Conservation (phyloP, 1,140 invertebrate genomes). For the Capitella teleta region DNA sequence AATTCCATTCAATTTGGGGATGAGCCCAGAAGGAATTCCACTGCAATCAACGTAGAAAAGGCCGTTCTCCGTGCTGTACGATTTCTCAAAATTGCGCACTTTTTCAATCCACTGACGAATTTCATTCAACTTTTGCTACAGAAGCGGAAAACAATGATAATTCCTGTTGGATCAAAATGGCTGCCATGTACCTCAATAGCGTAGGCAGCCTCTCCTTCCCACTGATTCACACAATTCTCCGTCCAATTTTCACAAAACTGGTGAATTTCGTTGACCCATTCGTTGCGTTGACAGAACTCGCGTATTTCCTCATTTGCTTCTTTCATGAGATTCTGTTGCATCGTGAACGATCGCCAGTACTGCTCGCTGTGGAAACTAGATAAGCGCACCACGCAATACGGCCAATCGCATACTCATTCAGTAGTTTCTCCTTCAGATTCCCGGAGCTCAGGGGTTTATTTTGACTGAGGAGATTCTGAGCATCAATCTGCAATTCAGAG, state of each 20-base stretch:
- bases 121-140: constrained; percentile 37
- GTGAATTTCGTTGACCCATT: constrained; percentile 37
- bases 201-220: constrained; percentile 29
- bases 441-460: constrained; percentile 23
- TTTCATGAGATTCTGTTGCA: constrained; percentile 18
- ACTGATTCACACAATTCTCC: constrained; percentile 25
- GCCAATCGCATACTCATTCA: constrained; percentile 23
- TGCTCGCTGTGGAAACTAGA: constrained; percentile 17
- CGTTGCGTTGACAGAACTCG: constrained; percentile 28
- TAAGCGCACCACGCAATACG: no score
- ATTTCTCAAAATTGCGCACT: constrained; percentile 33
- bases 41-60: constrained; percentile 34
- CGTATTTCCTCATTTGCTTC: constrained; percentile 30
- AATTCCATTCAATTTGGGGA: constrained; percentile 32
- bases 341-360: constrained; percentile 21
- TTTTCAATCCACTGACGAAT: constrained; percentile 33
- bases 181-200: constrained; percentile 28
- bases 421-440: constrained; percentile 30
- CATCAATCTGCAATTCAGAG: constrained; percentile 19
- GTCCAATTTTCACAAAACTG: constrained; percentile 33
- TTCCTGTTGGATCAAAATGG: no score
- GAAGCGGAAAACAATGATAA: constrained; percentile 5
- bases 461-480: constrained; percentile 31
- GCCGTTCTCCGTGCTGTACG: constrained; percentile 31
- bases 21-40: constrained; percentile 26